These are phyloP conservation scores for Archocentrus centrarchus DNA, from an alignment of 2,113 vertebrate genomes.

Conservation along the genomic window DNA sequence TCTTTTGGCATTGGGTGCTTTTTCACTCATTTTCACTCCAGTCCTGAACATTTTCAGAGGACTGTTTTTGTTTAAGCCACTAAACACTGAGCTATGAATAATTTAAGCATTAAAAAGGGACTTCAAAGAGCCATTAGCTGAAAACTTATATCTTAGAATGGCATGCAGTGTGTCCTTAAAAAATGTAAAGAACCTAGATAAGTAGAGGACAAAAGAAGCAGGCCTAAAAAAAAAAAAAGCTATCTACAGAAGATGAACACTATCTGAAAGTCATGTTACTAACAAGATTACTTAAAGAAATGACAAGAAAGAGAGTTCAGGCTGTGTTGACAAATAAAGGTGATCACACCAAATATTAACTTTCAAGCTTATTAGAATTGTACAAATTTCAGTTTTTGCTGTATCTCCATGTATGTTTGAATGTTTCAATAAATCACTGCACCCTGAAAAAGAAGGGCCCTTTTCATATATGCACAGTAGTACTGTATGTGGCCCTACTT, in stretches of 20 bases:
- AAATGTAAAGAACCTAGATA: too few relatives aligned
- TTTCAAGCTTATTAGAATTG: neutral
- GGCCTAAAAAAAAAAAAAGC: too few relatives aligned
- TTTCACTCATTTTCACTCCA: neutral
- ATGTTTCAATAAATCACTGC: neutral
- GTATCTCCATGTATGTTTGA: neutral
- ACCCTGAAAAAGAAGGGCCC: neutral
- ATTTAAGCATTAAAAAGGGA: neutral
- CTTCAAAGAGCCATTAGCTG: too few relatives aligned
- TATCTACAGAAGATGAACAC: too few relatives aligned
- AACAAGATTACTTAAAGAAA: neutral
- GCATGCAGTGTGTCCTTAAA: too few relatives aligned
- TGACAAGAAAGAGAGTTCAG: neutral
- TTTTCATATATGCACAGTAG: too few relatives aligned
- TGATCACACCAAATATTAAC: too few relatives aligned
- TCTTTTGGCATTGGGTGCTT: neutral
- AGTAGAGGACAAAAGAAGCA: too few relatives aligned
- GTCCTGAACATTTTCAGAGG: neutral
- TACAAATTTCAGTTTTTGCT: neutral
- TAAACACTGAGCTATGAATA: neutral
- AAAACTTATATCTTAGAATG: too few relatives aligned
- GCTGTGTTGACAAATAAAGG: neutral
- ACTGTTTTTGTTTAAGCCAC: neutral
- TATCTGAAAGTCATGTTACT: too few relatives aligned
- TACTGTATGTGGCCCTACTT: too few relatives aligned